Conservation (phyloP, 2,113 vertebrate genomes). For the Rhinolophus sinicus region DNA sequence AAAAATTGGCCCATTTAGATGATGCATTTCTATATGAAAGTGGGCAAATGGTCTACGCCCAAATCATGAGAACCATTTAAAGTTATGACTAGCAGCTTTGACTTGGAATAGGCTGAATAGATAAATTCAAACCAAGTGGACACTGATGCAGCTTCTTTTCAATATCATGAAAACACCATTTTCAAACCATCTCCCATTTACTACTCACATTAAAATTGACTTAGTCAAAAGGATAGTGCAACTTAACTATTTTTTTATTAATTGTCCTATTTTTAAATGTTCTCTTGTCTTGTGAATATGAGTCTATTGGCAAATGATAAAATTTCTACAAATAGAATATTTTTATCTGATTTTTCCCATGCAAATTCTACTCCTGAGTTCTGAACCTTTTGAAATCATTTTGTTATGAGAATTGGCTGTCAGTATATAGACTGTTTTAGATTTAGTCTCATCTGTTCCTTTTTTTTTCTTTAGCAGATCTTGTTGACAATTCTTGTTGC, state of each 20-base stretch:
- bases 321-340: background rate
- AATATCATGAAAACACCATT: conserved; percentile 8
- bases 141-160: conserved; percentile 2
- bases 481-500: background rate
- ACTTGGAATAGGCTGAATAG: conserved; percentile 9
- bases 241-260: conserved; percentile 47
- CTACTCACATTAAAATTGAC: background rate
- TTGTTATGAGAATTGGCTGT: background rate
- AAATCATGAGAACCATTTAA: conserved; percentile 51
- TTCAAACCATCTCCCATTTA: conserved; percentile 35
- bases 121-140: conserved; percentile 29
- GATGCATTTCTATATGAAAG: background rate
- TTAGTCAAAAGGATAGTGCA: background rate
- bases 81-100: conserved; percentile 34
- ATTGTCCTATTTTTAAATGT: conserved; percentile 31
- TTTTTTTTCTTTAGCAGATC: background rate
- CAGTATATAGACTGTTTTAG: background rate
- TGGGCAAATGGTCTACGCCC: background rate
- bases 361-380: background rate
- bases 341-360: background rate
- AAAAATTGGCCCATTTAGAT: conserved; percentile 49
- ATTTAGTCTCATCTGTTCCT: background rate
- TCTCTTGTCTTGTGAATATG: background rate
- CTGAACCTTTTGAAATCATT: conserved; percentile 5
- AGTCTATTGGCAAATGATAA: background rate